phyloP scores from a whole-genome alignment of 2,113 vertebrate genomes.

The Thalassoma bifasciatum region DNA sequence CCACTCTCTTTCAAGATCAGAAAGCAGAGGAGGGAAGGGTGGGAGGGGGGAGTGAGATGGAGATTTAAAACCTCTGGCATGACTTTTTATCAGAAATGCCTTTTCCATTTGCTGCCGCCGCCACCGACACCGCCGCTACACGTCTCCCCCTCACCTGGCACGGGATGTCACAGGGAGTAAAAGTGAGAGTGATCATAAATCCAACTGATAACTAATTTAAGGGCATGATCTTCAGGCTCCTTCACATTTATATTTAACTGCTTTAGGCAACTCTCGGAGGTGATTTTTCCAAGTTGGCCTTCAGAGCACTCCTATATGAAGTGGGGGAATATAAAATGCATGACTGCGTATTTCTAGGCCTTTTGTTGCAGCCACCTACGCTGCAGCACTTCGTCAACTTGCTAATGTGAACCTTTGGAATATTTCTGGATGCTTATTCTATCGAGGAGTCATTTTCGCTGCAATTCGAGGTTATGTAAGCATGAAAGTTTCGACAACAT shows the following conservation, averaged over 20 bases:
- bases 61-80: constrained; percentile 40
- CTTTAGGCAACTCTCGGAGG: not conserved
- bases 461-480: constrained; percentile 42
- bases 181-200: constrained; percentile 18
- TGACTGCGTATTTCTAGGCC: not conserved
- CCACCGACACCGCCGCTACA: constrained; percentile 13
- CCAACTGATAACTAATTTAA: constrained; percentile 12
- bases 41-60: constrained; percentile 18
- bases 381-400: constrained; percentile 35
- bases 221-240: not conserved
- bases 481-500: constrained; percentile 7
- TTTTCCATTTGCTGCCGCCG: constrained; percentile 29
- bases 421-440: constrained; percentile 38
- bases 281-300: not conserved
- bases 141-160: constrained; percentile 20
- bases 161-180: constrained; percentile 2
- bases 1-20: constrained; percentile 39
- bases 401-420: constrained; percentile 31
- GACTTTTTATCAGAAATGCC: constrained; percentile 27
- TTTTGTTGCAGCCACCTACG: constrained; percentile 31
- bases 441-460: constrained; percentile 13
- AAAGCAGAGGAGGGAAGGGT: constrained; percentile 12
- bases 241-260: not conserved
- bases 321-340: not conserved
- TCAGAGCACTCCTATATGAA: not conserved